phyloP scores from a whole-genome alignment of 1,140 invertebrate genomes.

The Nymphalis io region DNA sequence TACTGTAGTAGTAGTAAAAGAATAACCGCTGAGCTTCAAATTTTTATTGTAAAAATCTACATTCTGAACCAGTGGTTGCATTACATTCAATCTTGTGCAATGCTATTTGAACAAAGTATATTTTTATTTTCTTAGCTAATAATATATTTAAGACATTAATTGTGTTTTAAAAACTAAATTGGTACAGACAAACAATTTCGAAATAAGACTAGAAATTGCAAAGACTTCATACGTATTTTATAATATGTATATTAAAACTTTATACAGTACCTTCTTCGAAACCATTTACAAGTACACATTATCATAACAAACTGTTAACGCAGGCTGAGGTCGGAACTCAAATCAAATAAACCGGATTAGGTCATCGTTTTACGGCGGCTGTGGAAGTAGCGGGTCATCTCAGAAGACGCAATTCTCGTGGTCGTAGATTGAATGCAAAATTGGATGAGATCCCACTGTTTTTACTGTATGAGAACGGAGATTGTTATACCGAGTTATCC shows the following conservation, averaged over 20 bases:
- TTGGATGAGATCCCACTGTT: constrained; percentile 75
- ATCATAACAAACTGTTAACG: constrained; percentile 33
- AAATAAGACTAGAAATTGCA: no score
- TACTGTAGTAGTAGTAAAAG: no score
- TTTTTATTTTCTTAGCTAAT: no score
- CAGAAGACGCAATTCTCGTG: constrained; percentile 74
- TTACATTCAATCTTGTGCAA: no score
- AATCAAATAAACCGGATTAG: constrained; percentile 78
- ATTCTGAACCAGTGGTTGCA: no score
- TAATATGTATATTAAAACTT: background rate
- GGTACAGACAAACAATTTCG: no score
- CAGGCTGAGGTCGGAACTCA: constrained; percentile 48
- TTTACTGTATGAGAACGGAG: constrained; percentile 65
- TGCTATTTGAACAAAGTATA: no score
- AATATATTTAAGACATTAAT: no score
- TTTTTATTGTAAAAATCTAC: no score
- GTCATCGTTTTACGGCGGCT: constrained; percentile 71
- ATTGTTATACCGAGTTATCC: constrained; percentile 58
- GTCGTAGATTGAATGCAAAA: constrained; percentile 79
- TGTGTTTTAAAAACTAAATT: no score
- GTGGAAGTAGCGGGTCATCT: constrained; percentile 75
- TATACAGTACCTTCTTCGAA: background rate
- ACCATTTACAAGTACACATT: constrained; percentile 12
- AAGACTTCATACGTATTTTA: no score
- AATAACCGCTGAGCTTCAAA: no score